Conservation (phyloP, 2,888 invertebrate genomes). For the Athalia circularis region DNA sequence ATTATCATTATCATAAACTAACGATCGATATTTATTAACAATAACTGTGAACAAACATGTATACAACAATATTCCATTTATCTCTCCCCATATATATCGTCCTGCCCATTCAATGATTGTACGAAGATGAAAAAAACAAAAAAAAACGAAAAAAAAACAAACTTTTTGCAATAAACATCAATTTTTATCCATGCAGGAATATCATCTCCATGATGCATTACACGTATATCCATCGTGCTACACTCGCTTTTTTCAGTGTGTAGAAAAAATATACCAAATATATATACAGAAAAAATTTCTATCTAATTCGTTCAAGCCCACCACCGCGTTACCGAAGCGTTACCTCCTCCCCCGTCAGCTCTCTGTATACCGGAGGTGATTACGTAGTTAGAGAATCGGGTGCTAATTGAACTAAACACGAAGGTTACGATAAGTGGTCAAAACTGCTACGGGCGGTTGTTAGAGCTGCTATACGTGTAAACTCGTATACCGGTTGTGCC, state of each 20-base stretch:
- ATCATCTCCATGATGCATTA: no score
- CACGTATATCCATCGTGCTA: neutral
- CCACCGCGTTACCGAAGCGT: constrained; percentile 54
- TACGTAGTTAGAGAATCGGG: constrained; percentile 59
- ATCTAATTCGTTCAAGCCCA: constrained; percentile 60
- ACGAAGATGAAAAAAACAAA: neutral
- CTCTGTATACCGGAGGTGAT: constrained; percentile 53
- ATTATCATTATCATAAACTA: constrained; percentile 59
- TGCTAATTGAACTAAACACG: constrained; percentile 65
- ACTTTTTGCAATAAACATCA: constrained; percentile 65
- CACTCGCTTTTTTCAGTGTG: neutral
- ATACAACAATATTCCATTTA: constrained; percentile 70
- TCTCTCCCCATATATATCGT: constrained; percentile 68
- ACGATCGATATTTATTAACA: neutral
- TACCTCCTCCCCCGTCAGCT: constrained; percentile 52
- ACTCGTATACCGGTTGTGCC: constrained; percentile 45
- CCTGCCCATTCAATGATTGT: constrained; percentile 61
- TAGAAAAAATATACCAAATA: neutral
- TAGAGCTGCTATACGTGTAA: neutral
- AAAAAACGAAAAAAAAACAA: constrained; percentile 48
- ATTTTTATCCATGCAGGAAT: constrained; percentile 67
- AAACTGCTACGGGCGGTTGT: constrained; percentile 33
- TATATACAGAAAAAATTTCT: neutral
- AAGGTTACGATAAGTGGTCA: constrained; percentile 60
- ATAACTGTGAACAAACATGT: constrained; percentile 1